phyloP scores from a whole-genome alignment of 2,888 invertebrate genomes.

The Drosophila nr. perissopoda region DNA sequence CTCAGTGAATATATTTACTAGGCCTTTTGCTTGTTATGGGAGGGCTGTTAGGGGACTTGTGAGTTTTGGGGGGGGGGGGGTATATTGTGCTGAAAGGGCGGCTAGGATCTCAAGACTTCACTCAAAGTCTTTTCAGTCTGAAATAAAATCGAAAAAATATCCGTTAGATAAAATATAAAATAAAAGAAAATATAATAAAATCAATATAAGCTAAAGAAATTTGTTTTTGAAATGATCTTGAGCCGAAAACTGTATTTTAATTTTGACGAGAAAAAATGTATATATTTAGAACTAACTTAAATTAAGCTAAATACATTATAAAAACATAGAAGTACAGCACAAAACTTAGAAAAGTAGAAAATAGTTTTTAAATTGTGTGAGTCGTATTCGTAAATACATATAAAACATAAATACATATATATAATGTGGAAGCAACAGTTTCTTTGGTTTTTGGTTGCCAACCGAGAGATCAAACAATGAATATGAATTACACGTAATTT shows the following conservation, averaged over 20 bases:
- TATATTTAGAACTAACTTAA: neutral
- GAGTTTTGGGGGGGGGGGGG: neutral
- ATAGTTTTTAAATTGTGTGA: neutral
- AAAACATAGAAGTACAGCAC: neutral
- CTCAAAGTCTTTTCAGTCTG: conserved; percentile 92
- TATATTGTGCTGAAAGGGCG: conserved; percentile 49
- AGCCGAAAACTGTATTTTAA: neutral
- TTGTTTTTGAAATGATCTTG: neutral
- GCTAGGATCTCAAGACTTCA: conserved; percentile 87
- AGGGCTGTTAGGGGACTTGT: conserved; percentile 11
- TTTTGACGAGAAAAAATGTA: neutral
- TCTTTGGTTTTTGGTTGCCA: conserved; percentile 37
- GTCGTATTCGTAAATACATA: neutral
- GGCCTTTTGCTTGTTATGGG: conserved; percentile 12
- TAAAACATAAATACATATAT: conserved; percentile 13
- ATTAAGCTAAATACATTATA: neutral
- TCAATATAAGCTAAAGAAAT: neutral
- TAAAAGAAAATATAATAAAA: conserved; percentile 15
- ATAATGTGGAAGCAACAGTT: conserved; percentile 60
- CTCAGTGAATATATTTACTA: conserved; percentile 20
- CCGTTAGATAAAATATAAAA: conserved; percentile 31
- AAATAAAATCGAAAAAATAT: conserved; percentile 21
- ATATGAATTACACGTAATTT: conserved; percentile 54
- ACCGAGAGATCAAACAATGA: conserved; percentile 55
- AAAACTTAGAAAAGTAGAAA: neutral